Evolutionary conservation across 2,888 invertebrate genomes (phyloP).

Genomic region (Argyresthia albistria): DNA sequence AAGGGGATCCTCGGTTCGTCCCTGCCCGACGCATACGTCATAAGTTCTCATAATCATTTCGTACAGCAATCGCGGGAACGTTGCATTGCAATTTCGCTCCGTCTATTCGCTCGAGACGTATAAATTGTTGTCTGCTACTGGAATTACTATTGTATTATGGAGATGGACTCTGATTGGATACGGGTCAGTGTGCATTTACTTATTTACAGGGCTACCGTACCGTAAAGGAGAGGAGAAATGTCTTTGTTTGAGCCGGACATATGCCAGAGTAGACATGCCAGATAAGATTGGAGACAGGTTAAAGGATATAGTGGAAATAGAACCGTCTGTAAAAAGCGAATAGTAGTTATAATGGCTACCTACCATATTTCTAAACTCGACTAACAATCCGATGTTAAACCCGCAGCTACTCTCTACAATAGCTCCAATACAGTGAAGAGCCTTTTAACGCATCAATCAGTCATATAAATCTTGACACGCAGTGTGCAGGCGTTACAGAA

Average conservation of each 20-base stretch:
- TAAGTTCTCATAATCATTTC: conserved; percentile 28
- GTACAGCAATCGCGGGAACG: conserved; percentile 34
- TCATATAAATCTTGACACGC: neutral
- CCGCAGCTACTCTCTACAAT: neutral
- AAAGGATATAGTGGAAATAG: too few relatives aligned
- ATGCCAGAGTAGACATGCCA: too few relatives aligned
- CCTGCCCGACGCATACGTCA: too few relatives aligned
- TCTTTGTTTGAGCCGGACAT: too few relatives aligned
- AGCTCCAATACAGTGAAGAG: neutral
- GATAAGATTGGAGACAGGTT: too few relatives aligned
- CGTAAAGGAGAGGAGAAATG: too few relatives aligned
- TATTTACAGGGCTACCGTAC: too few relatives aligned
- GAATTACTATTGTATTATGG: conserved; percentile 23
- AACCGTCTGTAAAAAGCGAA: too few relatives aligned
- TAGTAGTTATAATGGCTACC: too few relatives aligned
- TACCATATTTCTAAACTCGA: too few relatives aligned
- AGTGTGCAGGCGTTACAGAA: neutral
- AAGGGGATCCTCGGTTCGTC: too few relatives aligned
- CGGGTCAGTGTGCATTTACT: neutral
- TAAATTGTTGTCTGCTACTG: conserved; percentile 18
- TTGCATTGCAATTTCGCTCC: conserved; percentile 21
- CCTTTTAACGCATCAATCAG: neutral
- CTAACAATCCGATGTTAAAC: neutral
- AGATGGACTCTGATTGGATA: conserved; percentile 14
- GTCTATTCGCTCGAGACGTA: conserved; percentile 21